Evolutionary conservation across 2,113 vertebrate species (phyloP).

Genomic region (Notiomystis cincta): DNA sequence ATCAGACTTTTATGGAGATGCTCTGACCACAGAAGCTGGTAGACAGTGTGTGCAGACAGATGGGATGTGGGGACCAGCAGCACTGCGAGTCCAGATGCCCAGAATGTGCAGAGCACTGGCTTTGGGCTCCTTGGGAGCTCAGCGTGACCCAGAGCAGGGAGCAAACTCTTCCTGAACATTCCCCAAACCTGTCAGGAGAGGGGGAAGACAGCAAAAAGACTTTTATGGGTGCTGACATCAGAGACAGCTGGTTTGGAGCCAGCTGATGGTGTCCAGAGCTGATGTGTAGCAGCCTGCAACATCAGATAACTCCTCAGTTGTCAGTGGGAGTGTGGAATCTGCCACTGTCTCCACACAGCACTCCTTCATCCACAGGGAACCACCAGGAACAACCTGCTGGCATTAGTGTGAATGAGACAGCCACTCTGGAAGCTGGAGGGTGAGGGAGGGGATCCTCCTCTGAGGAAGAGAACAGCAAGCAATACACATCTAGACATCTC

Average conservation of each 20-base stretch:
- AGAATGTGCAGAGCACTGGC: background rate
- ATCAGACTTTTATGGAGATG: background rate
- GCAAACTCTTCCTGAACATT: background rate
- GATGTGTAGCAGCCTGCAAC: background rate
- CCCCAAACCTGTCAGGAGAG: background rate
- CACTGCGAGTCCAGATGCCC: background rate
- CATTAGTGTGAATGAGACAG: background rate
- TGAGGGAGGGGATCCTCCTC: background rate
- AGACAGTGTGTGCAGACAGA: background rate
- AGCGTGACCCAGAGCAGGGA: background rate
- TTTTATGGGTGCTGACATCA: background rate
- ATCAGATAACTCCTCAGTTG: background rate
- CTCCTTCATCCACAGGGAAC: background rate
- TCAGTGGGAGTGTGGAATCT: background rate
- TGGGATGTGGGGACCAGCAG: background rate
- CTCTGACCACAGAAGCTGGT: background rate
- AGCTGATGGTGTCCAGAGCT: background rate
- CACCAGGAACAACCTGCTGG: background rate
- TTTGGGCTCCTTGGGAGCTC: background rate
- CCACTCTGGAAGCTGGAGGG: background rate
- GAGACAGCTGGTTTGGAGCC: background rate
- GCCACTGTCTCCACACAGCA: background rate
- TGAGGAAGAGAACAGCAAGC: background rate
- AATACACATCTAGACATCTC: background rate
- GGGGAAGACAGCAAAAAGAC: background rate